Evolutionary conservation across 2,888 invertebrate genomes (phyloP), one percentile per base, ranked within the genome.

Genomic region (Metacarcinus magister): DNA sequence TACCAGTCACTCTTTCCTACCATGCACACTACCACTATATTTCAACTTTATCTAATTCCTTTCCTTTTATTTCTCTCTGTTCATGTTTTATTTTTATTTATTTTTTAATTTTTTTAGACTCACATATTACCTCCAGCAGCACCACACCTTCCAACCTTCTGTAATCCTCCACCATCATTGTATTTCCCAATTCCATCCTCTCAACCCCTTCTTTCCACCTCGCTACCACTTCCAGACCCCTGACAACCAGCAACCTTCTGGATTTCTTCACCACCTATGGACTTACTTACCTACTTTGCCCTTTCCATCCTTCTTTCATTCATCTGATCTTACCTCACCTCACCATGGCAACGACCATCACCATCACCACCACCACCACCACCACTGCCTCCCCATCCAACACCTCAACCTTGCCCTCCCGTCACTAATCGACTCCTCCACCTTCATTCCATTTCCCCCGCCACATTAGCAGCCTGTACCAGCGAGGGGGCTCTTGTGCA

Each of bases 381-480:
- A 8, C 46, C 91, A n/a, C n/a, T n/a, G n/a, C 32, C 43, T 60
- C 19, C 93, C 67, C n/a, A 23, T 43, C 44, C 39, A n/a, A 54
- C 93, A 75, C 82, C 43, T 44, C 82, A 13, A 23, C n/a, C 82
- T 67, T 8, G 32, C 82, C 19, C 19, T 82, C 46, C 94, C 75
- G 75, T 7, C 94, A 75, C 46, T 94, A 82, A 43, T 28, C 44
- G 82, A 92, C 94, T 82, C n/a, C 44, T 43, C 75, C 28, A 16
- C 75, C 28, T 43, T 23, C 82, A 43, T 28, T 82, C 46, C 87
- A 87, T 19, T 48, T 75, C 48, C 5, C 67, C n/a, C n/a, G 91
- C 28, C 91, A 87, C 54, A 8, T 94, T 90, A 94, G 46, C 60
- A 13, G 60, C 10, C 60, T 90, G 94, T 90, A 94, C 16, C 94